Percentiles rank a stretch among this genome's conserved stretches.
Conservation (phyloP, 2,113 vertebrate genomes). For the Rhipidura dahli region DNA sequence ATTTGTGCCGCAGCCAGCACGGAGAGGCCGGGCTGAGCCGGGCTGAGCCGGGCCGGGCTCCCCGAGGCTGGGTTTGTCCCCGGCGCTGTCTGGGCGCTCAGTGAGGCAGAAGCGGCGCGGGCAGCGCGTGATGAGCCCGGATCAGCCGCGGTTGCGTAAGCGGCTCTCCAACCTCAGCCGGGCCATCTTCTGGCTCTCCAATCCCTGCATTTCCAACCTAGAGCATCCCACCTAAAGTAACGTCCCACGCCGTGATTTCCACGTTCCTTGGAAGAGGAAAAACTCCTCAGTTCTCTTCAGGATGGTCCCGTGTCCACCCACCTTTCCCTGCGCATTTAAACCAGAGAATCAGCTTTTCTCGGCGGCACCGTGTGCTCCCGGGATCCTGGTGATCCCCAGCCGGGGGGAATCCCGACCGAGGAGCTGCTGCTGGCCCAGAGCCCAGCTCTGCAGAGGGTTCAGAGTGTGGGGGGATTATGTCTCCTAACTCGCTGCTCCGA, state of each 20-base stretch:
- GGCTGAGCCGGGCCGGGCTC: not conserved
- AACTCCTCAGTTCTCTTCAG: accelerated
- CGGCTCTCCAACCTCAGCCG: not conserved
- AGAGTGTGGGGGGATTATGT: not conserved
- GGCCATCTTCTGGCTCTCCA: not conserved
- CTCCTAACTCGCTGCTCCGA: not conserved
- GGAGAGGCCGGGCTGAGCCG: not conserved
- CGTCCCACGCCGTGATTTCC: not conserved
- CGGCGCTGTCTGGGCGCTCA: not conserved
- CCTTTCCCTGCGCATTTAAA: not conserved
- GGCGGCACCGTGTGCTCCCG: accelerated
- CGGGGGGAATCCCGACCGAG: not conserved
- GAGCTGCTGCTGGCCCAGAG: not conserved
- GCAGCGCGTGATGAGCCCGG: not conserved
- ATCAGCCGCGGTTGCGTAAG: not conserved
- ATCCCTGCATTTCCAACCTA: not conserved
- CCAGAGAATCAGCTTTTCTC: not conserved
- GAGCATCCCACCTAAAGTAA: not conserved
- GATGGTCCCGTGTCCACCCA: accelerated
- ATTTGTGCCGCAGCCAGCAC: not conserved
- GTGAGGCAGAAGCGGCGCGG: not conserved
- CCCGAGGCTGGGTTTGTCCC: not conserved
- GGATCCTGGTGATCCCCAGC: not conserved
- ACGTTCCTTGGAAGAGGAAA: not conserved
- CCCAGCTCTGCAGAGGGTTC: not conserved